Evolutionary conservation across 2,113 vertebrate genomes (phyloP).

Genomic region (Spea multiplicata): DNA sequence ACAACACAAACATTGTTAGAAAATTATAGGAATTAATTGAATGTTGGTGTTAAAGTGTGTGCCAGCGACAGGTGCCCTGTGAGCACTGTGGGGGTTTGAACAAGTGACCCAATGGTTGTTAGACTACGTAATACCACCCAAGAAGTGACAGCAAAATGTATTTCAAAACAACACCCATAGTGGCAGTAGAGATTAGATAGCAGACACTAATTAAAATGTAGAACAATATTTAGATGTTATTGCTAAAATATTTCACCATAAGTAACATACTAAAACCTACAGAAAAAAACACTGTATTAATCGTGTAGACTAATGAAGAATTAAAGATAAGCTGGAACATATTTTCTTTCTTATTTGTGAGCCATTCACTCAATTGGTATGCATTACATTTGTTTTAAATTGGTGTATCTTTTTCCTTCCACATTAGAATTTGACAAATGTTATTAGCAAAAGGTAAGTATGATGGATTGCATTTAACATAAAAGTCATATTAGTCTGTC

Average conservation of each 20-base stretch:
- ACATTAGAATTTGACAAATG: conserved; percentile 36
- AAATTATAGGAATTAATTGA: too few species aligned
- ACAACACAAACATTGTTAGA: too few species aligned
- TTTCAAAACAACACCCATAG: too few species aligned
- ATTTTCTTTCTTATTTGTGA: conserved; percentile 42
- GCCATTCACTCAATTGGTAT: conserved; percentile 21
- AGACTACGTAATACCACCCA: too few species aligned
- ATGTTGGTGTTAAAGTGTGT: too few species aligned
- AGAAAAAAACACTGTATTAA: conserved; percentile 6
- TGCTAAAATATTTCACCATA: background rate
- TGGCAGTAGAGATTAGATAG: too few species aligned
- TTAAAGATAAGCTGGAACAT: conserved; percentile 22
- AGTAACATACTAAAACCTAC: background rate
- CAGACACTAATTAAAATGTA: too few species aligned
- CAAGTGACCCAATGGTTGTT: too few species aligned
- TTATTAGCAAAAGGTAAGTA: conserved; percentile 36
- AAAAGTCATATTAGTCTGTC: conserved; percentile 21
- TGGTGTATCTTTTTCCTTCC: conserved; percentile 7
- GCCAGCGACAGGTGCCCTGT: too few species aligned
- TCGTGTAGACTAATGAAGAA: background rate
- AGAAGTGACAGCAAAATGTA: too few species aligned
- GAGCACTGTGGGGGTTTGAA: too few species aligned
- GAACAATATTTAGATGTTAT: too few species aligned
- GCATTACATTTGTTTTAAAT: conserved; percentile 24
- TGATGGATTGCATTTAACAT: conserved; percentile 21